Conservation (phyloP, 2,888 invertebrate species). For the Odontocolon sp. region DNA sequence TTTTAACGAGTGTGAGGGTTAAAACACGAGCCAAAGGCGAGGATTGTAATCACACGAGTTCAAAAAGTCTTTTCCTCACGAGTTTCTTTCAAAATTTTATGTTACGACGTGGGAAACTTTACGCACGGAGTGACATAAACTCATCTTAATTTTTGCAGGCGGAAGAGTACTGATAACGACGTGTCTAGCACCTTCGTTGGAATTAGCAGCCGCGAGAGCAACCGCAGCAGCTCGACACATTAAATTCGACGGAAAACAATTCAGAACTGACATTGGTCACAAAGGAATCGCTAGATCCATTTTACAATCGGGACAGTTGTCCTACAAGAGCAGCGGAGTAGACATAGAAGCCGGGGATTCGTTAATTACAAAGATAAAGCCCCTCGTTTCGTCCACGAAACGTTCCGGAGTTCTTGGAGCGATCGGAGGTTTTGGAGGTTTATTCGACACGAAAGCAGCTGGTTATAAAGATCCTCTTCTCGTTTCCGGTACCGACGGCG, state of each 20-base stretch:
- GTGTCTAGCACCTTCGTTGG: conserved; percentile 86
- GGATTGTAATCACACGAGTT: no score
- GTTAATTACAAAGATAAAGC: conserved; percentile 91
- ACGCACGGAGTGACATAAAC: not conserved
- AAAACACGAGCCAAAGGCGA: no score
- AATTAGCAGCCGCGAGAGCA: conserved; percentile 88
- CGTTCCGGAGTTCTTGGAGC: conserved; percentile 90
- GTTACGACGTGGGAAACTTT: no score
- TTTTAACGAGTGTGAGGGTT: no score
- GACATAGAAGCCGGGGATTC: conserved; percentile 96
- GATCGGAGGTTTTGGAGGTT: conserved; percentile 96
- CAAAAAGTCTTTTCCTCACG: no score
- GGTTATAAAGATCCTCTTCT: conserved; percentile 91
- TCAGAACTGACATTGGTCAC: conserved; percentile 94
- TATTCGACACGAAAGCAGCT: conserved; percentile 92
- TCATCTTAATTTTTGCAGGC: conserved; percentile 78
- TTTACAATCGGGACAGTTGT: conserved; percentile 85
- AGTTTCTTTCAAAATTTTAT: not conserved
- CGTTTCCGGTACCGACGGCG: conserved; percentile 97
- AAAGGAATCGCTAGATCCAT: conserved; percentile 89
- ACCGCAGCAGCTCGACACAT: conserved; percentile 88
- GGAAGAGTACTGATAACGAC: conserved; percentile 95
- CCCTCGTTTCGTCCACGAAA: conserved; percentile 89
- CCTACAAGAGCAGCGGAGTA: conserved; percentile 95
- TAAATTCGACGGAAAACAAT: conserved; percentile 92